Conservation (phyloP, 2,113 vertebrate genomes). For the Orcinus orca region DNA sequence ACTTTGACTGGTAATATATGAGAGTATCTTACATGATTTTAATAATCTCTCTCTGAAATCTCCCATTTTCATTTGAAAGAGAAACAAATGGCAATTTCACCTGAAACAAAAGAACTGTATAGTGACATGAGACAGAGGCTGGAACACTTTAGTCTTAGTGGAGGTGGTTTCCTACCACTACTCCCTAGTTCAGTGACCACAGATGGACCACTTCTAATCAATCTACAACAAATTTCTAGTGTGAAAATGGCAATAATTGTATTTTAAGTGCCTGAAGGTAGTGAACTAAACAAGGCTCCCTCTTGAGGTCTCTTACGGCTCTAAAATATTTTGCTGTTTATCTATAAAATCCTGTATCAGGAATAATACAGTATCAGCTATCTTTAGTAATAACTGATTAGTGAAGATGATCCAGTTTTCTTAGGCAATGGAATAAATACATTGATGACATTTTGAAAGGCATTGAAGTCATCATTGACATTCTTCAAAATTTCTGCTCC, state of each 20-base stretch:
- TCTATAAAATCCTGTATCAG: neutral
- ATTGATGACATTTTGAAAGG: constrained; percentile 7
- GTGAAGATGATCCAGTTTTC: neutral
- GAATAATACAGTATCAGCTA: neutral
- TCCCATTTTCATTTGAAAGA: neutral
- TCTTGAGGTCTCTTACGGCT: neutral
- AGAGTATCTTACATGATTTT: neutral
- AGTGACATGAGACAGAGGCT: neutral
- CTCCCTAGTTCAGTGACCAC: neutral
- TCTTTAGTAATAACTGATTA: constrained; percentile 26
- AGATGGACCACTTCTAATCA: neutral
- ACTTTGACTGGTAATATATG: neutral
- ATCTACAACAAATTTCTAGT: neutral
- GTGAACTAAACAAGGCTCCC: neutral
- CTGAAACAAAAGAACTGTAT: neutral
- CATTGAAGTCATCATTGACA: neutral
- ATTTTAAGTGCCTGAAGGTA: neutral
- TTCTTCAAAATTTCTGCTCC: neutral
- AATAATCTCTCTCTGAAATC: neutral
- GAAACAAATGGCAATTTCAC: neutral
- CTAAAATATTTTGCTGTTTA: neutral
- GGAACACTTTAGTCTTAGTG: neutral
- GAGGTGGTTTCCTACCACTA: neutral
- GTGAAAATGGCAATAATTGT: neutral
- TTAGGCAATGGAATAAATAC: constrained; percentile 28